phyloP scores from a whole-genome alignment of 2,888 invertebrate species.

The Lagria hirta region DNA sequence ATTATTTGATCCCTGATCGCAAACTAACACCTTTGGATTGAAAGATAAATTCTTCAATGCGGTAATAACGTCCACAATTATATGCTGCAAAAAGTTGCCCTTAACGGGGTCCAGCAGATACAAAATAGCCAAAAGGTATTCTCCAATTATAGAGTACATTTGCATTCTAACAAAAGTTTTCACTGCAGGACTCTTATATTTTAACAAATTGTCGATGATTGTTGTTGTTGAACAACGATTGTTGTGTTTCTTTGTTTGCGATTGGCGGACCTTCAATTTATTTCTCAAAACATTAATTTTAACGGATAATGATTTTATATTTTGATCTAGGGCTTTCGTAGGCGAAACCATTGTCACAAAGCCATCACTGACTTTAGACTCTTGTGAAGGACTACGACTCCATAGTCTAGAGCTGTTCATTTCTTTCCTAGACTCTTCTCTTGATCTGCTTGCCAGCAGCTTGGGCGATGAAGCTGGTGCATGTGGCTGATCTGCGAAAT shows the following conservation, averaged over 20 bases:
- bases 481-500: no score
- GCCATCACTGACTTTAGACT: constrained; percentile 1
- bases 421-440: no score
- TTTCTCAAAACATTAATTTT: background rate
- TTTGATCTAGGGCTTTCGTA: constrained; percentile 1
- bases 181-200: background rate
- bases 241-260: background rate
- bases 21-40: background rate
- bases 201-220: background rate
- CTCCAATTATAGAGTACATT: constrained; percentile 1
- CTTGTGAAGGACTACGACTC: background rate
- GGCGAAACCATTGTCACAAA: constrained; percentile 1
- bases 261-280: background rate
- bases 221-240: background rate
- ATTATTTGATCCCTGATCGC: constrained; percentile 1
- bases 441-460: no score
- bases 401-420: background rate
- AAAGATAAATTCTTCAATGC: background rate
- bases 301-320: background rate
- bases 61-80: constrained; percentile 3
- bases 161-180: constrained; percentile 3
- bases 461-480: no score
- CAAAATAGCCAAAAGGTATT: constrained; percentile 4
- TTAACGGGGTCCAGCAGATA: constrained; percentile 1
- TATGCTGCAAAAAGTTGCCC: background rate